These are phyloP conservation scores for Pelosia muscerda DNA, from an alignment of 2,888 invertebrate genomes.

Conservation along the genomic window DNA sequence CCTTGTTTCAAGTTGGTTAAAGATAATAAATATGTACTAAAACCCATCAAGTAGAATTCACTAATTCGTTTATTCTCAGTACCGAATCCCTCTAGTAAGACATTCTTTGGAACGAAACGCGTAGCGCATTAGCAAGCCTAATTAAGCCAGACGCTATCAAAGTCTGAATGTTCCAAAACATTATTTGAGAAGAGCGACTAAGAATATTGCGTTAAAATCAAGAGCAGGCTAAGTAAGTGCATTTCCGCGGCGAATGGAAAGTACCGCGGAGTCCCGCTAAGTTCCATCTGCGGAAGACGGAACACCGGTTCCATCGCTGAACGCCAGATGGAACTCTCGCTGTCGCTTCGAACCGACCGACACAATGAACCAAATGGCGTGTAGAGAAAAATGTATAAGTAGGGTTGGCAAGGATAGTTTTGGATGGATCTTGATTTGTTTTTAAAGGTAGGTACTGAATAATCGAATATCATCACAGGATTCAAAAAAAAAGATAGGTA, in stretches of 20 bases:
- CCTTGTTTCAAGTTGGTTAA: too few relatives aligned
- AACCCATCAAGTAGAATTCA: too few relatives aligned
- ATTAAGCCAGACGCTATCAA: conserved; percentile 57
- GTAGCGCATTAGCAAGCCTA: conserved; percentile 56
- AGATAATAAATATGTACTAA: too few relatives aligned
- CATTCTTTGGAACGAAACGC: conserved; percentile 4
- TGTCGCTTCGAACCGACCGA: conserved; percentile 32
- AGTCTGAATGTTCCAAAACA: conserved; percentile 55
- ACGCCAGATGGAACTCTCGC: conserved; percentile 45
- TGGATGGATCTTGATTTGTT: background rate
- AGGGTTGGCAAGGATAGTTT: conserved; percentile 32
- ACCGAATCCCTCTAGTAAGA: too few relatives aligned
- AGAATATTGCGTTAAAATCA: conserved; percentile 67
- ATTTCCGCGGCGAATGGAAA: conserved; percentile 51
- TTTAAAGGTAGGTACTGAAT: background rate
- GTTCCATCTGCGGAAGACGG: conserved; percentile 32
- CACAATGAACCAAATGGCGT: conserved; percentile 59
- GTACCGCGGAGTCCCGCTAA: conserved; percentile 43
- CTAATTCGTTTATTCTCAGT: too few relatives aligned
- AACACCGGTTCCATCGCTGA: conserved; percentile 33
- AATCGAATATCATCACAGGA: too few relatives aligned
- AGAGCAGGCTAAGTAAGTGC: conserved; percentile 64
- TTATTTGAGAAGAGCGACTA: conserved; percentile 57
- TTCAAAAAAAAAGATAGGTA: too few relatives aligned
- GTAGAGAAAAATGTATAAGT: conserved; percentile 56